These are phyloP conservation scores for Clarias platycephalus DNA, from an alignment of 2,797 vertebrate species.

Conservation along the genomic window DNA sequence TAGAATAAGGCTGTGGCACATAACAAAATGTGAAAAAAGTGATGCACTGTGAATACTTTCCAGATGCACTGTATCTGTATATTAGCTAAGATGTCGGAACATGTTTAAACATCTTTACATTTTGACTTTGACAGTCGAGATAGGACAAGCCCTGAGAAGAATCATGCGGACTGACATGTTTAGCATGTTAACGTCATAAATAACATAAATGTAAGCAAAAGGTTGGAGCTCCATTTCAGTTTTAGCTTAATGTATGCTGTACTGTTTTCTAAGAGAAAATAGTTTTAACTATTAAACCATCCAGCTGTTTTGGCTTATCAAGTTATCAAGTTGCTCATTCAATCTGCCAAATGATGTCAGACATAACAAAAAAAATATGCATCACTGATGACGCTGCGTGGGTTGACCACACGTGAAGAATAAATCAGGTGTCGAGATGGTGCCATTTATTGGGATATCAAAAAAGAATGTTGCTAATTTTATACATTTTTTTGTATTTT, in stretches of 20 bases:
- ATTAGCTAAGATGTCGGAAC: not conserved
- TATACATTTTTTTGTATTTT: not conserved
- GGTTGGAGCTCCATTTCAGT: not conserved
- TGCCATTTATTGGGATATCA: not conserved
- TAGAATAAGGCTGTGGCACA: too few relatives aligned
- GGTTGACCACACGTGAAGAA: not conserved
- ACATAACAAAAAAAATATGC: not conserved
- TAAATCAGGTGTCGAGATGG: not conserved
- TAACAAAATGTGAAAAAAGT: too few relatives aligned
- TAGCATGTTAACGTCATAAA: not conserved
- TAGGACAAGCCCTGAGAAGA: not conserved
- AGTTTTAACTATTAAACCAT: not conserved
- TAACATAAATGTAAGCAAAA: not conserved
- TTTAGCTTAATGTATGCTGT: not conserved
- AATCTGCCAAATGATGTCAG: not conserved
- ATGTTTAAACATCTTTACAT: too few relatives aligned
- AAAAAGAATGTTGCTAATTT: not conserved
- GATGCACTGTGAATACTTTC: too few relatives aligned
- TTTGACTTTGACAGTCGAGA: not conserved
- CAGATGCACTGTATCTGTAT: too few relatives aligned
- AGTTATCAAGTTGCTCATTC: not conserved
- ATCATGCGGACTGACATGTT: not conserved
- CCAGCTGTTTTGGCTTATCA: not conserved
- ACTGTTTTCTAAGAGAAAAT: not conserved
- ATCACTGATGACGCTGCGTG: not conserved